Evolutionary conservation across 2,888 invertebrate species (phyloP).

Genomic region (Cerastoderma edule): DNA sequence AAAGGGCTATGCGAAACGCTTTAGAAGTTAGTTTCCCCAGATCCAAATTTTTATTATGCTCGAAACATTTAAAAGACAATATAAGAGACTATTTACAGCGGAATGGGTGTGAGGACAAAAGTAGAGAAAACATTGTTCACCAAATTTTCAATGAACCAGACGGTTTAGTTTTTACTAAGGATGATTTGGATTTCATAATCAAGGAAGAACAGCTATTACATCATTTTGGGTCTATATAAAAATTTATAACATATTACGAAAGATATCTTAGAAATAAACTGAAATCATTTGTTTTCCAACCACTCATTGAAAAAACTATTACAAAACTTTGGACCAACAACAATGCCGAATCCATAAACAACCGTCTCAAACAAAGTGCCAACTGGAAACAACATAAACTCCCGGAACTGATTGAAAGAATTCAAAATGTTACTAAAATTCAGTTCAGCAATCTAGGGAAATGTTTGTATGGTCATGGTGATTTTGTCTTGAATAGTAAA

Average conservation of each 20-base stretch:
- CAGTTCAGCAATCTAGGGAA: too few relatives aligned
- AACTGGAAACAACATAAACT: too few relatives aligned
- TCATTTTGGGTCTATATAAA: background rate
- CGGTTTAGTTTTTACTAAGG: background rate
- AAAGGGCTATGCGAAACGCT: background rate
- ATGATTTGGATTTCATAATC: too few relatives aligned
- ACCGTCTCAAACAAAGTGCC: conserved; percentile 46
- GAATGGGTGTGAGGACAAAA: background rate
- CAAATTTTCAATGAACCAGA: background rate
- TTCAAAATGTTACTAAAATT: too few relatives aligned
- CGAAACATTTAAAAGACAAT: too few relatives aligned
- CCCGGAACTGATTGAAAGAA: too few relatives aligned
- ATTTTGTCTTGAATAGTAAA: too few relatives aligned
- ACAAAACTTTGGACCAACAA: conserved; percentile 48
- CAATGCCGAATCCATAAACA: conserved; percentile 49
- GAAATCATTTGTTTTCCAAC: conserved; percentile 11
- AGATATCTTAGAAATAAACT: conserved; percentile 12
- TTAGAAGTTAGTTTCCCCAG: background rate
- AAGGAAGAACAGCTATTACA: background rate
- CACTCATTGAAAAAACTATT: conserved; percentile 6
- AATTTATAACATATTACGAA: background rate
- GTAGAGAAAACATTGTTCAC: background rate
- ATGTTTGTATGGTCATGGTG: too few relatives aligned
- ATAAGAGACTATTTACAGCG: background rate
- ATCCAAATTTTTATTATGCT: background rate